Evolutionary conservation across 2,888 invertebrate species (phyloP).

Genomic region (Leistus spinibarbis): DNA sequence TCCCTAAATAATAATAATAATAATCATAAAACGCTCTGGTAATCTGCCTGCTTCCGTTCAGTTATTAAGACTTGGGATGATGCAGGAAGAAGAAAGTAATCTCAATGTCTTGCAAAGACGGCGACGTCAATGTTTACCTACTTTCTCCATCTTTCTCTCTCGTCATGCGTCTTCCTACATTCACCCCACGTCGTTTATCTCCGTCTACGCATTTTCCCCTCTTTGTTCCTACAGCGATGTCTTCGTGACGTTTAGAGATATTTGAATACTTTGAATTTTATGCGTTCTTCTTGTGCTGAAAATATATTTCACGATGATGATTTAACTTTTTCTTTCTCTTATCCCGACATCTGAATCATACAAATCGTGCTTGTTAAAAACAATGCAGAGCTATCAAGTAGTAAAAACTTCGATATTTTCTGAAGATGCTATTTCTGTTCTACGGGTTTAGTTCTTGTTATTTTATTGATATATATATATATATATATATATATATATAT

Average conservation of each 20-base stretch:
- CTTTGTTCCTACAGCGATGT: not conserved
- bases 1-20: not conserved
- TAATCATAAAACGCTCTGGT: slow-evolving; percentile 8
- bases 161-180: not conserved
- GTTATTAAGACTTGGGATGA: not conserved
- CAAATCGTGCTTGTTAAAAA: slow-evolving; percentile 5
- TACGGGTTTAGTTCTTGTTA: not conserved
- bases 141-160: not conserved
- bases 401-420: not conserved
- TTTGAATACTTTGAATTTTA: slow-evolving; percentile 11
- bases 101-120: not conserved
- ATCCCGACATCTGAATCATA: slow-evolving; percentile 8
- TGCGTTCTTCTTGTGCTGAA: not conserved
- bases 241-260: not conserved
- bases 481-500: too few species aligned
- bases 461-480: not conserved
- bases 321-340: not conserved
- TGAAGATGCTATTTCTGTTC: not conserved
- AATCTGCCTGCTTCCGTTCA: slow-evolving; percentile 1
- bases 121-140: not conserved
- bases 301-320: not conserved
- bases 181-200: not conserved
- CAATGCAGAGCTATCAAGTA: not conserved
- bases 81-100: slow-evolving; percentile 7
- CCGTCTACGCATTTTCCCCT: not conserved